These are phyloP conservation scores for Melinaea marsaeus DNA, from an alignment of 2,888 invertebrate species.

Conservation along the genomic window DNA sequence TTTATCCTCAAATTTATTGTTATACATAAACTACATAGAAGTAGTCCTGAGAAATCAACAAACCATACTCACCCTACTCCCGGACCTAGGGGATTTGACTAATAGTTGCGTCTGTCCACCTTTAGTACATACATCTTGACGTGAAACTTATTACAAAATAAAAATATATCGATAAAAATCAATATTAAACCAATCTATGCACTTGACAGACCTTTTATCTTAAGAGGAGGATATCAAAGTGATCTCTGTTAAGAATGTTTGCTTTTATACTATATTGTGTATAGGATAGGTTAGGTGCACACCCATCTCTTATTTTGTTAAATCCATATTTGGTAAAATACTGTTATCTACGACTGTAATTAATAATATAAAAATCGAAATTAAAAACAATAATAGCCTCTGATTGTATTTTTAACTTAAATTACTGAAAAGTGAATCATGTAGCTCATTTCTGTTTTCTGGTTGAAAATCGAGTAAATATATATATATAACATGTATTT, in stretches of 20 bases:
- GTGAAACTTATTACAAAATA: slow-evolving; percentile 44
- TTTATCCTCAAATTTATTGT: background rate
- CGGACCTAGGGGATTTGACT: slow-evolving; percentile 51
- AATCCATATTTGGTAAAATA: too few relatives aligned
- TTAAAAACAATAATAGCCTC: too few relatives aligned
- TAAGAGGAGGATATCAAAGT: background rate
- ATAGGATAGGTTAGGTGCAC: background rate
- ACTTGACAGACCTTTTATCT: slow-evolving; percentile 55
- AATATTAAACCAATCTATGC: slow-evolving; percentile 51
- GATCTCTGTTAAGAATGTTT: background rate
- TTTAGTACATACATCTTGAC: slow-evolving; percentile 40
- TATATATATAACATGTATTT: too few relatives aligned
- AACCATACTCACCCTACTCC: slow-evolving; percentile 31
- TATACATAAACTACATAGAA: background rate
- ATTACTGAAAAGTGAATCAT: too few relatives aligned
- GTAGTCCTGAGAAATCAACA: slow-evolving; percentile 1
- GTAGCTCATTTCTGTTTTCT: too few relatives aligned
- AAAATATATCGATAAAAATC: slow-evolving; percentile 43
- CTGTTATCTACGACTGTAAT: too few relatives aligned
- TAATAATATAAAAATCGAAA: too few relatives aligned
- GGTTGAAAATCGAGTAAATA: too few relatives aligned
- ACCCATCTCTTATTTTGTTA: too few relatives aligned
- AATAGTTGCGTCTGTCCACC: slow-evolving; percentile 53
- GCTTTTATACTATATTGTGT: background rate
- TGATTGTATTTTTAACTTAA: too few relatives aligned